Evolutionary conservation across 2,113 vertebrate species (phyloP).

Genomic region (Lepus timidus): DNA sequence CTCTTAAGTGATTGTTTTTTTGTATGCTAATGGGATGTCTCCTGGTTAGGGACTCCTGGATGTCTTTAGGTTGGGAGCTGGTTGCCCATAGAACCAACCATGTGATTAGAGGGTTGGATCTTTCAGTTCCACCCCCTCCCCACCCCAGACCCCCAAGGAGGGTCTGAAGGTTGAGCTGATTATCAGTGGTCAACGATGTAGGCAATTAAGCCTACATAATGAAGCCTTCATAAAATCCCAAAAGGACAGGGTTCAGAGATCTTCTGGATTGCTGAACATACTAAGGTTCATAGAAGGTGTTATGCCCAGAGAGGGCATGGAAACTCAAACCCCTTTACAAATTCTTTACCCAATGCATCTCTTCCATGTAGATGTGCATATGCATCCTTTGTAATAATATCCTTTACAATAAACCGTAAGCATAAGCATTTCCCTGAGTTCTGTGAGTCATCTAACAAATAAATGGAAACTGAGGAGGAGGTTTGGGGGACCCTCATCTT

Average conservation of each 20-base stretch:
- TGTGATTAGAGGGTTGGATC: neutral
- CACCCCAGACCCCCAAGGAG: neutral
- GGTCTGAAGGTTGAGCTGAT: neutral
- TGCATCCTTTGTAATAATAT: constrained; percentile 12
- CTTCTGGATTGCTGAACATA: neutral
- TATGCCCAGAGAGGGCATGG: neutral
- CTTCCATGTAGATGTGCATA: neutral
- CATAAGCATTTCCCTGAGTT: neutral
- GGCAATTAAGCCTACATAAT: neutral
- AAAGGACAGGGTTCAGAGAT: neutral
- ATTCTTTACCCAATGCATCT: neutral
- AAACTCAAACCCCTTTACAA: neutral
- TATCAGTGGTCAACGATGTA: neutral
- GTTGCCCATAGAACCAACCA: neutral
- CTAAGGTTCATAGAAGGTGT: neutral
- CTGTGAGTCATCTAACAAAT: neutral
- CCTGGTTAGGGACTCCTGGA: neutral
- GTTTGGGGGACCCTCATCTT: neutral
- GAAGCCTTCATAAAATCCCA: neutral
- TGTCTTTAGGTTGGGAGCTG: neutral
- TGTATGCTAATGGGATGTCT: neutral
- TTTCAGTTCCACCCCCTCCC: neutral
- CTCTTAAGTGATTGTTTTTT: neutral
- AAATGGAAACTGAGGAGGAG: neutral
- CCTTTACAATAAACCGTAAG: constrained; percentile 46